Percentiles rank a stretch among this genome's conserved stretches.
These are phyloP conservation scores for Agrochola lychnidis DNA, from an alignment of 2,888 invertebrate genomes.

Conservation along the genomic window DNA sequence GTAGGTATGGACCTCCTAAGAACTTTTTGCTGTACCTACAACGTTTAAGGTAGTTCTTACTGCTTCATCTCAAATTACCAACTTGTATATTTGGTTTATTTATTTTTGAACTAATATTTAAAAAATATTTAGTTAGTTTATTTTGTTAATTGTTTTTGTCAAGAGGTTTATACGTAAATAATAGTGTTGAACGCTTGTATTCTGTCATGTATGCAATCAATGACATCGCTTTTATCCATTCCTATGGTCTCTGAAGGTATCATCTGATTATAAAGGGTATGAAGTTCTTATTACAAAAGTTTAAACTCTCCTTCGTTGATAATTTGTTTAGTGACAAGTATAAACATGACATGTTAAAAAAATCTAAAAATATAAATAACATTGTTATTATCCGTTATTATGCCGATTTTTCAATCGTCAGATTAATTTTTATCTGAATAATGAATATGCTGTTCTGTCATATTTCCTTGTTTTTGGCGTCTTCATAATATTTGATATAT, in stretches of 20 bases:
- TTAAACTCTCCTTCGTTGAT: slow-evolving; percentile 10
- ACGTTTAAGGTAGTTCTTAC: background rate
- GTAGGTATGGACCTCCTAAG: background rate
- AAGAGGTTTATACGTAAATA: background rate
- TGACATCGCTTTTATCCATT: background rate
- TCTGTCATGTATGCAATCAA: background rate
- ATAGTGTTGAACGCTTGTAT: background rate
- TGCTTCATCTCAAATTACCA: background rate
- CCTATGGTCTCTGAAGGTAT: background rate
- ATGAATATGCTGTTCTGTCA: background rate
- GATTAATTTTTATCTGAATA: background rate
- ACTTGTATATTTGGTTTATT: slow-evolving; percentile 4
- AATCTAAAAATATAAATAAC: background rate
- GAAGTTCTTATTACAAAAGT: background rate
- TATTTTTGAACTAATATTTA: background rate
- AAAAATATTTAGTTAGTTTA: background rate
- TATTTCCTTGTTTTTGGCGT: background rate
- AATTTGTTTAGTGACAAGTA: background rate
- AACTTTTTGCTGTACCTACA: slow-evolving; percentile 1
- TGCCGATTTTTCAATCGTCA: background rate
- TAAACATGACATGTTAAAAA: background rate
- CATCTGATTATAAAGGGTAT: background rate
- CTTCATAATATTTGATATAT: background rate
- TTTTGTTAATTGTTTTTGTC: background rate
- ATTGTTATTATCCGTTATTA: background rate